Conservation (phyloP, 2,113 vertebrate species). For the Probosciger aterrimus region DNA sequence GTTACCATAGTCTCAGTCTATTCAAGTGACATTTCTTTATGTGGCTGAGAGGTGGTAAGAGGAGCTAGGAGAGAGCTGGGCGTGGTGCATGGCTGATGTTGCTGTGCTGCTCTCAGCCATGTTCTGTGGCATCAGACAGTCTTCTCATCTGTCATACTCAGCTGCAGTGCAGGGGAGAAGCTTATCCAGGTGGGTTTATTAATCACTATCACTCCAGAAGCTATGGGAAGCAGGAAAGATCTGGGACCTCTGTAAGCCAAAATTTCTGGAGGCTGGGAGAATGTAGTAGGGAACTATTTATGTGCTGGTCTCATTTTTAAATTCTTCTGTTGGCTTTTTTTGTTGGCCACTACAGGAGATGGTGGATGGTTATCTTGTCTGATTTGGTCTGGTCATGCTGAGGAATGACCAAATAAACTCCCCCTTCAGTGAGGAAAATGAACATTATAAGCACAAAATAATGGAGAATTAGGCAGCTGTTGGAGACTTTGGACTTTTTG, state of each 20-base stretch:
- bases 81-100: neutral
- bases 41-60: neutral
- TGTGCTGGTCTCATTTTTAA: neutral
- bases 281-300: neutral
- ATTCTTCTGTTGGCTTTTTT: neutral
- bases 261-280: neutral
- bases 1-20: neutral
- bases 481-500: neutral
- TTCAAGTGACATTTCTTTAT: neutral
- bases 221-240: neutral
- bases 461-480: neutral
- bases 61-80: neutral
- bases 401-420: neutral
- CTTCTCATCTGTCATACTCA: neutral
- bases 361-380: neutral
- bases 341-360: neutral
- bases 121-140: neutral
- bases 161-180: neutral
- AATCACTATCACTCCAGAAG: neutral
- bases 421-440: neutral
- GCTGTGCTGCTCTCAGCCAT: neutral
- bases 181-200: neutral
- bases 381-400: neutral
- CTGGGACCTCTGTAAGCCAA: neutral
- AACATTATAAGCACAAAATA: neutral